Conservation (phyloP, 2,888 invertebrate genomes). For the Limnephilus lunatus region DNA sequence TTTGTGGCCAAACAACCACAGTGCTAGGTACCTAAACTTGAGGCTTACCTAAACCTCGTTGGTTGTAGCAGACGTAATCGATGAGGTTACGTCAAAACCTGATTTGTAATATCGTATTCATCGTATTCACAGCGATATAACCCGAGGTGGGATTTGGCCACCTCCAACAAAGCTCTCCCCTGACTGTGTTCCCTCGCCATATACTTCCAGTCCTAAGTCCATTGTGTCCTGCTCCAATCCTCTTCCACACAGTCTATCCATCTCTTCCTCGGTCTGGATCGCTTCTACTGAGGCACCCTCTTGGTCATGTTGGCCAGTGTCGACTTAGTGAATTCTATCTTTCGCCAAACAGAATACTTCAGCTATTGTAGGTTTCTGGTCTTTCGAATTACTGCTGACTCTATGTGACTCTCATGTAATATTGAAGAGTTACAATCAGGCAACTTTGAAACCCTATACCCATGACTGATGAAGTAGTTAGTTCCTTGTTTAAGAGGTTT, state of each 20-base stretch:
- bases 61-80: too few relatives aligned
- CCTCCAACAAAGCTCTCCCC: background rate
- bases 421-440: too few relatives aligned
- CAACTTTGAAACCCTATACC: background rate
- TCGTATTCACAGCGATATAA: too few relatives aligned
- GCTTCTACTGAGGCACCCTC: background rate
- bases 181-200: background rate
- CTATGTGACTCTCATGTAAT: background rate
- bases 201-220: background rate
- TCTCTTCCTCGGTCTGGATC: background rate
- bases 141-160: background rate
- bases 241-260: background rate
- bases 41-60: too few relatives aligned
- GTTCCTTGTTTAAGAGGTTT: background rate
- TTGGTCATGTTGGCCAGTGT: background rate
- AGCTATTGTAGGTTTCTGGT: too few relatives aligned
- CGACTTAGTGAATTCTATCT: background rate
- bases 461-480: background rate
- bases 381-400: too few relatives aligned
- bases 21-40: too few relatives aligned
- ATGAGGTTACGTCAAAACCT: too few relatives aligned
- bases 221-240: background rate
- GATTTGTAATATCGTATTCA: too few relatives aligned
- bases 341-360: background rate
- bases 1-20: too few relatives aligned